These are phyloP conservation scores for Pseudorhiza aurosa DNA, from an alignment of 30 jellyfish, hydroid and myxozoan species.

Conservation along the genomic window DNA sequence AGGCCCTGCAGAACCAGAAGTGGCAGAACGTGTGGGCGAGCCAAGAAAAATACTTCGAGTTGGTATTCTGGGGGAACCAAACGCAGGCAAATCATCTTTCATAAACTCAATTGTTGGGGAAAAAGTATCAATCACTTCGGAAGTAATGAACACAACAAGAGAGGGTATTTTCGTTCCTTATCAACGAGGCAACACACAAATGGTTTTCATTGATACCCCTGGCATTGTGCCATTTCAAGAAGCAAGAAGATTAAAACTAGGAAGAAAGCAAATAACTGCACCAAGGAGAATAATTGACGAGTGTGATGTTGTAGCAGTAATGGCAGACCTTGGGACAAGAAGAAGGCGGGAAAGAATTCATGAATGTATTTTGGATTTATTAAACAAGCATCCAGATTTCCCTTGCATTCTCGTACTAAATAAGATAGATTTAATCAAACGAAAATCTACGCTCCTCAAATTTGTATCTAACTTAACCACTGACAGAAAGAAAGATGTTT, in stretches of 20 bases:
- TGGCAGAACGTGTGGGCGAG: conserved; percentile 11
- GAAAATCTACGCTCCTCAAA: conserved; percentile 55
- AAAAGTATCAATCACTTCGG: conserved; percentile 81
- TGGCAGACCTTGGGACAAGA: conserved; percentile 71
- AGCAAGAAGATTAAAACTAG: conserved; percentile 84
- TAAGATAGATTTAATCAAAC: conserved; percentile 75
- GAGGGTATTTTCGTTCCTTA: conserved; percentile 61
- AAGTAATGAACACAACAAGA: conserved; percentile 87
- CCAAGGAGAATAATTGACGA: conserved; percentile 75
- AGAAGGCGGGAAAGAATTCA: conserved; percentile 75
- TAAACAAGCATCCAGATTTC: conserved; percentile 37
- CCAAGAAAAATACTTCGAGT: conserved; percentile 63
- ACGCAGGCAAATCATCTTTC: conserved; percentile 95
- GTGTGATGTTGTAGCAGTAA: conserved; percentile 82
- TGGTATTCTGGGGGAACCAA: conserved; percentile 92
- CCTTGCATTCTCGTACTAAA: conserved; percentile 81
- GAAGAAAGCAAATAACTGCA: conserved; percentile 80
- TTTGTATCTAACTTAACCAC: conserved; percentile 52
- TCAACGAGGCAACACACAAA: conserved; percentile 68
- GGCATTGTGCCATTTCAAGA: conserved; percentile 86
- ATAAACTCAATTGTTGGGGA: conserved; percentile 76
- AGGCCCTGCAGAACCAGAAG: neutral
- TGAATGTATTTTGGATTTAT: conserved; percentile 74
- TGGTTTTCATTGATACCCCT: conserved; percentile 91
- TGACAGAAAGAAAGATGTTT: conserved; percentile 72